These are phyloP conservation scores for Conistra vaccinii DNA, from an alignment of 2,888 invertebrate species.

Conservation along the genomic window DNA sequence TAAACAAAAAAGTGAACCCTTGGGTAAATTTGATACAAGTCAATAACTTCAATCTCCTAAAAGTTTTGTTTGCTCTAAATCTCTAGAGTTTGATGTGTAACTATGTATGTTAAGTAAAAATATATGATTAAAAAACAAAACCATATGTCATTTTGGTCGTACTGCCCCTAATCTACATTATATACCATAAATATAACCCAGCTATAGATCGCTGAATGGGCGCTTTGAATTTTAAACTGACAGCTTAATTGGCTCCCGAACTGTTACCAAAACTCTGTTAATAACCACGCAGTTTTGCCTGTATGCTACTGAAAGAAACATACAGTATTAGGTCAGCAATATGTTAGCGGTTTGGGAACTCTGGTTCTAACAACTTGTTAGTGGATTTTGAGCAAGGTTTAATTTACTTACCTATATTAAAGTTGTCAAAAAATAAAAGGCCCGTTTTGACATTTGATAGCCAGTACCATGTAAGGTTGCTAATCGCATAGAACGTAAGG, in stretches of 20 bases:
- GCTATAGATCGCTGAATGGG: constrained; percentile 20
- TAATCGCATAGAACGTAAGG: no score
- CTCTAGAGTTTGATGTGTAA: neutral
- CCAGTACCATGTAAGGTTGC: no score
- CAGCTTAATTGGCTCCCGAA: constrained; percentile 50
- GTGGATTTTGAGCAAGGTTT: neutral
- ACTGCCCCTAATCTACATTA: neutral
- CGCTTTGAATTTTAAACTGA: constrained; percentile 38
- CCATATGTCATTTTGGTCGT: no score
- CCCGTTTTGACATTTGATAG: no score
- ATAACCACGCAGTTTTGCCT: constrained; percentile 35
- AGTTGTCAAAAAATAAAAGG: no score
- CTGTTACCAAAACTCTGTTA: constrained; percentile 45
- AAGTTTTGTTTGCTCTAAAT: constrained; percentile 21
- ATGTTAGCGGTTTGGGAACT: constrained; percentile 31
- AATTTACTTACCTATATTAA: neutral
- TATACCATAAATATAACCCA: constrained; percentile 8
- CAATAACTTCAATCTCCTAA: constrained; percentile 1
- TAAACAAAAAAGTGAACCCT: constrained; percentile 6
- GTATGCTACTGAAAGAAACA: constrained; percentile 44
- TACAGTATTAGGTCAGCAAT: constrained; percentile 21
- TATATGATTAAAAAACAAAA: no score
- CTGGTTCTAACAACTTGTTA: constrained; percentile 23
- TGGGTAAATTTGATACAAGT: neutral
- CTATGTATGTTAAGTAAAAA: no score